Conservation (phyloP, 2,797 vertebrate genomes). For the Protosalanx chinensis region DNA sequence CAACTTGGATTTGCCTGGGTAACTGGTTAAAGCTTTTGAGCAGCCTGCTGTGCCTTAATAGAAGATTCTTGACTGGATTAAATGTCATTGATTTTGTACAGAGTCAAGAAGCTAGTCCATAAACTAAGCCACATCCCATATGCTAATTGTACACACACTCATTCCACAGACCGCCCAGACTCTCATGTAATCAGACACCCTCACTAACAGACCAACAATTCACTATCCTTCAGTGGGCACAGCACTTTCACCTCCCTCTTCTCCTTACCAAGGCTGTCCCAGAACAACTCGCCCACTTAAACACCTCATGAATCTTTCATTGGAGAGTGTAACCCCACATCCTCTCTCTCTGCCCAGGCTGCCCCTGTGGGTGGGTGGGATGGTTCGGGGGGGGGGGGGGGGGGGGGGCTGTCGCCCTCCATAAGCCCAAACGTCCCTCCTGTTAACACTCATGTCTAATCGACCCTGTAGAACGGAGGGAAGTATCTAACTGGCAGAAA, state of each 20-base stretch:
- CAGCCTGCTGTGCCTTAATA: slow-evolving; percentile 30
- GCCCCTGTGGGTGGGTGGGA: slow-evolving; percentile 18
- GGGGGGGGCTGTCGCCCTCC: slow-evolving; percentile 14
- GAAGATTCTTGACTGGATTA: slow-evolving; percentile 20
- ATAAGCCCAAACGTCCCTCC: not conserved
- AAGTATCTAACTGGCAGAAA: slow-evolving; percentile 23
- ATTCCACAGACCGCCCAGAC: too few species aligned
- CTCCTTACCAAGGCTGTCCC: slow-evolving; percentile 7
- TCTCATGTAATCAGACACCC: too few species aligned
- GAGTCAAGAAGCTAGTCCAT: not conserved
- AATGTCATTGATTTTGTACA: slow-evolving; percentile 15
- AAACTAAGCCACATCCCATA: too few species aligned
- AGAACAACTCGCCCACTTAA: slow-evolving; percentile 34
- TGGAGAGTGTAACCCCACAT: slow-evolving; percentile 16
- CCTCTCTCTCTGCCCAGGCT: slow-evolving; percentile 1
- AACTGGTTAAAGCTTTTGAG: slow-evolving; percentile 40
- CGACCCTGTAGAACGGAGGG: slow-evolving; percentile 34
- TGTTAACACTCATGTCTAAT: slow-evolving; percentile 31
- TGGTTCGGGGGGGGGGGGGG: too few species aligned
- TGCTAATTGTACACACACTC: not conserved
- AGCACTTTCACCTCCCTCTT: not conserved
- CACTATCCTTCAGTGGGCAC: too few species aligned
- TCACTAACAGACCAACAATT: too few species aligned
- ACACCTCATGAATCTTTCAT: slow-evolving; percentile 55
- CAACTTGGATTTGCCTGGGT: slow-evolving; percentile 47